phyloP scores from a whole-genome alignment of 2,888 invertebrate species.

The Trachelus tabidus region DNA sequence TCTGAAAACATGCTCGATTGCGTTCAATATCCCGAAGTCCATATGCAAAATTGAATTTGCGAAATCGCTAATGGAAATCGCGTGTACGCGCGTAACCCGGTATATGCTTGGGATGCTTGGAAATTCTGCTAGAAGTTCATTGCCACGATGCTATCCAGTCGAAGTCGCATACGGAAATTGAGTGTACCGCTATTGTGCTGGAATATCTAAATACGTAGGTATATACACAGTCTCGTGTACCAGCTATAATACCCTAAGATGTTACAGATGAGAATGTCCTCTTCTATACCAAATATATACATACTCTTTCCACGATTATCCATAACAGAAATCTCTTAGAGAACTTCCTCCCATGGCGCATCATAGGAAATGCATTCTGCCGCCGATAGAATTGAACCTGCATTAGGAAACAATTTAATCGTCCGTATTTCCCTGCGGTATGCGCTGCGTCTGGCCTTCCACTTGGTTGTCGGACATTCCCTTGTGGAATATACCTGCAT shows the following conservation, averaged over 20 bases:
- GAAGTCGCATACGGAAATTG: neutral
- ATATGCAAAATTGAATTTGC: neutral
- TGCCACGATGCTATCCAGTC: neutral
- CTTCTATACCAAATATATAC: neutral
- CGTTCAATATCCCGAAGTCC: neutral
- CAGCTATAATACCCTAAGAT: neutral
- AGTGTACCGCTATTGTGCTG: neutral
- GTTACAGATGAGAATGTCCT: neutral
- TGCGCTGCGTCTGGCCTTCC: neutral
- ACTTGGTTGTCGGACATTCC: neutral
- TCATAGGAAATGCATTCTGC: neutral
- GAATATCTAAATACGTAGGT: neutral
- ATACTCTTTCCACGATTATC: neutral
- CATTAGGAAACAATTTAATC: constrained; percentile 5
- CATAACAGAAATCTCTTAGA: neutral
- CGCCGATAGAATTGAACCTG: neutral
- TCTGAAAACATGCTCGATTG: neutral
- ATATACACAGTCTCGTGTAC: neutral
- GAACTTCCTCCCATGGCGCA: neutral
- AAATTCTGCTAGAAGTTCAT: neutral
- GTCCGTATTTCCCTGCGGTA: neutral
- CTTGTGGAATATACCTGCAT: neutral
- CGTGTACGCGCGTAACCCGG: neutral
- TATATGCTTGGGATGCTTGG: neutral
- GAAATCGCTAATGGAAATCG: neutral